Base-by-base conservation (phyloP, 2,888 invertebrate species). In the Cyclophora punctaria region DNA sequence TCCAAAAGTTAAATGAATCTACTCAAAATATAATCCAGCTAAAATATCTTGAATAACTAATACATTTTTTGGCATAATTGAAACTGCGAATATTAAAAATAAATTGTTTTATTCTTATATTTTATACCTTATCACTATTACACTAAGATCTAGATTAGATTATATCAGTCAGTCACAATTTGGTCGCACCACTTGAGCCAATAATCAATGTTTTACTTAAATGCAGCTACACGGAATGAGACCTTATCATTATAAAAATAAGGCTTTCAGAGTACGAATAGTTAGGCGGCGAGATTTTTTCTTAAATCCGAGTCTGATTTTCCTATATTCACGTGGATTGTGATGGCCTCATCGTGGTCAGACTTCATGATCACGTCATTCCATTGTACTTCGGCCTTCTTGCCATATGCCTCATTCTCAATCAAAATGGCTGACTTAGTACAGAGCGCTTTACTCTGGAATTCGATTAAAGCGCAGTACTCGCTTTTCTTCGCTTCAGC, bases 381-480 rank as follows among this genome's bases (percentile, higher is more conserved):
- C 85, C 87, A 88, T 60, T 88, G 86, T 0, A 88, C 79, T 59
- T 89, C 87, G 0, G 87, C 86, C 60, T 87, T 87, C 64, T 87
- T 89, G 5, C 86, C 82, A 47, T 87, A 88, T 0, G 80, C 71
- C 62, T 87, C 87, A 52, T 87, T 86, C 51, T 88, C 87, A 51
- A 89, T 86, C 3, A 82, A 59, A 35, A 89, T 85, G 48, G 85
- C 83, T 5, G 84, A 84, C 66, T 87, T 88, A 2, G 83, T 86
- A 52, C 78, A 74, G 0, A 87, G 58, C 1, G 83, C 83, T 64
- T 85, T 85, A 60, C 88, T 87, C 70, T 88, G 87, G 66, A 89
- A 89, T 56, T 88, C 88, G 3, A 89, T 75, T 7, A 86, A 55
- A 49, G 88, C 88, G 57, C 83, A 82, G 52, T 86, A 89, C 41